phyloP scores from a whole-genome alignment of 2,113 vertebrate genomes.

The Perca schrenkii region DNA sequence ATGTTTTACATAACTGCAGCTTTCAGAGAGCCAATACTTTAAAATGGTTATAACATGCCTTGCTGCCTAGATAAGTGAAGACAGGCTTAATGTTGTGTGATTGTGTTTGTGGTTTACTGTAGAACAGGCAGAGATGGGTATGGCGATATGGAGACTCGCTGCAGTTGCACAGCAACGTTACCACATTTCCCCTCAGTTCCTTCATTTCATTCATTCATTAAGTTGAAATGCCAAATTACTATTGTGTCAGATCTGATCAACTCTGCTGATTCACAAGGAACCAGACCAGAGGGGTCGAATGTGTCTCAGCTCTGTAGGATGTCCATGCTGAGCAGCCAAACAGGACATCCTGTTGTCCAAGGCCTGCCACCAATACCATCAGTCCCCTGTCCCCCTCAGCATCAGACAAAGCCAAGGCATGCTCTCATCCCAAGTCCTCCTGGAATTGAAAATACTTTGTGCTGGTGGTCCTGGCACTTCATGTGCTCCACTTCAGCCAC shows the following conservation, averaged over 20 bases:
- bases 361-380: slow-evolving; percentile 60
- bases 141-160: background rate
- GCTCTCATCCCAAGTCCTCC: background rate
- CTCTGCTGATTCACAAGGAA: slow-evolving; percentile 29
- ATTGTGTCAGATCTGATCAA: background rate
- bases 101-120: slow-evolving; percentile 13
- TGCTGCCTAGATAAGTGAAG: background rate
- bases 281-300: background rate
- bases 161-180: too few species aligned
- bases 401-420: slow-evolving; percentile 35
- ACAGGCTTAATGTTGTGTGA: slow-evolving; percentile 7
- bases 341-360: slow-evolving; percentile 87
- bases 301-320: slow-evolving; percentile 55
- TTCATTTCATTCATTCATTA: background rate
- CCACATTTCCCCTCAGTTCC: background rate
- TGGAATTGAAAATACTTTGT: slow-evolving; percentile 26
- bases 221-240: background rate
- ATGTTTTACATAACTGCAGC: slow-evolving; percentile 17
- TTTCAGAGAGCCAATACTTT: slow-evolving; percentile 44
- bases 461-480: slow-evolving; percentile 39
- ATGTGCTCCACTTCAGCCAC: slow-evolving; percentile 5
- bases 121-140: background rate
- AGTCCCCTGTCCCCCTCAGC: slow-evolving; percentile 59
- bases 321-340: slow-evolving; percentile 83
- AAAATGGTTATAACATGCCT: slow-evolving; percentile 8